Evolutionary conservation across 2,797 vertebrate species (phyloP), one percentile per base, ranked within the genome.

Genomic region (Xenops minutus): DNA sequence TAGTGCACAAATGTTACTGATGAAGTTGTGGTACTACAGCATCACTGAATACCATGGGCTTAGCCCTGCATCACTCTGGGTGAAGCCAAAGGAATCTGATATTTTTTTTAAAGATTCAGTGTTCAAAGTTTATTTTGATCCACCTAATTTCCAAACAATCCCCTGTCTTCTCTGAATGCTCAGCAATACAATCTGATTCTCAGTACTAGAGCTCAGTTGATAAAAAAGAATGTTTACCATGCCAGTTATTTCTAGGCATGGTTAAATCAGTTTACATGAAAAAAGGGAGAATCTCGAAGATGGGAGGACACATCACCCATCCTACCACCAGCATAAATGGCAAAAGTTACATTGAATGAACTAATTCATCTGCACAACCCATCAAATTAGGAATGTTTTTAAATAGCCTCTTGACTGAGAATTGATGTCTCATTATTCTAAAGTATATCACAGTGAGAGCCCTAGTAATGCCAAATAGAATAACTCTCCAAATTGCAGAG

Each of bases 361-460:
- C 84, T 63, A 80, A 92, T 87, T 92, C n/a, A 71, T 89, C 81
- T 79, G 72, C 49, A 64, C 81, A 92, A 74, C 64, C 56, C 81
- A 68, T 67, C 15, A 9, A 89, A 94, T 93, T 91, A 91, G 22
- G 41, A 85, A 56, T 68, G 75, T 74, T 96, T 95, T 92, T 80
- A 94, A 94, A 89, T 71, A 93, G 92, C 46, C 84, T 92, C 84
- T 95, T 91, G 75, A 89, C 68, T 89, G 78, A 80, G 49, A 96
- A 85, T 80, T 92, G 75, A 85, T 93, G 87, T 79, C 81, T 95
- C 67, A 77, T 95, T 96, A 96, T 72, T 95, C 64, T 85, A 89
- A 94, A 91, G 59, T 52, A 82, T 82, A 93, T 93, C 92, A 92
- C 46, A 91, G 73, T 74, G 81, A 96, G 66, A 92, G 52, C 71